Conservation (phyloP, 2,797 vertebrate species). For the Cyclura pinguis region DNA sequence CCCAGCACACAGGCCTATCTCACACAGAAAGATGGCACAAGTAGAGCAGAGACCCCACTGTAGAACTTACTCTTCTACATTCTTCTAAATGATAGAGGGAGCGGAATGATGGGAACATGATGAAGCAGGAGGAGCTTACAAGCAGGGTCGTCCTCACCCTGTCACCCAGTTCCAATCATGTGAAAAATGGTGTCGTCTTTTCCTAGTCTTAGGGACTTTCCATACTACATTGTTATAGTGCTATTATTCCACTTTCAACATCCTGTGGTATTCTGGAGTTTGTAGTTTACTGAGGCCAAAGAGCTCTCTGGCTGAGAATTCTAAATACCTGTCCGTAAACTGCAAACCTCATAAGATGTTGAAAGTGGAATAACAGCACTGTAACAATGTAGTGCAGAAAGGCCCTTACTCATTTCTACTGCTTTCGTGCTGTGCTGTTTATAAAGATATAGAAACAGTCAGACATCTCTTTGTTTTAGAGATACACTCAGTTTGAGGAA, state of each 20-base stretch:
- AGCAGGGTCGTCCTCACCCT: not conserved
- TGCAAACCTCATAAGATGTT: too few species aligned
- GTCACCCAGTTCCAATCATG: not conserved
- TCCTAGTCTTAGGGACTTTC: not conserved
- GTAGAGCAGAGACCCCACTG: not conserved
- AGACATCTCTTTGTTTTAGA: not conserved
- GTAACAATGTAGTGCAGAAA: too few species aligned
- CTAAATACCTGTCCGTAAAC: too few species aligned
- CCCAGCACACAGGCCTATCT: not conserved
- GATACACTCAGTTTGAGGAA: not conserved
- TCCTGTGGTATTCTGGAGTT: too few species aligned
- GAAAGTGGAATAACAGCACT: too few species aligned
- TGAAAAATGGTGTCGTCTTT: not conserved
- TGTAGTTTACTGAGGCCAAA: too few species aligned
- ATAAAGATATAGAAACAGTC: not conserved
- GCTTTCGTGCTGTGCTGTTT: not conserved
- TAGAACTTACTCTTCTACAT: not conserved
- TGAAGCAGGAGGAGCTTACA: not conserved
- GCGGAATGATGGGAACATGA: not conserved
- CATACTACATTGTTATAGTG: too few species aligned
- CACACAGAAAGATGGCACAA: not conserved
- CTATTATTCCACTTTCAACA: too few species aligned
- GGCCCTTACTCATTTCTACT: not conserved
- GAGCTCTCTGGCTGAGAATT: too few species aligned
- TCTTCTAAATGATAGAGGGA: not conserved